Evolutionary conservation across 2,888 invertebrate genomes (phyloP).

Genomic region (Apodemia zela): DNA sequence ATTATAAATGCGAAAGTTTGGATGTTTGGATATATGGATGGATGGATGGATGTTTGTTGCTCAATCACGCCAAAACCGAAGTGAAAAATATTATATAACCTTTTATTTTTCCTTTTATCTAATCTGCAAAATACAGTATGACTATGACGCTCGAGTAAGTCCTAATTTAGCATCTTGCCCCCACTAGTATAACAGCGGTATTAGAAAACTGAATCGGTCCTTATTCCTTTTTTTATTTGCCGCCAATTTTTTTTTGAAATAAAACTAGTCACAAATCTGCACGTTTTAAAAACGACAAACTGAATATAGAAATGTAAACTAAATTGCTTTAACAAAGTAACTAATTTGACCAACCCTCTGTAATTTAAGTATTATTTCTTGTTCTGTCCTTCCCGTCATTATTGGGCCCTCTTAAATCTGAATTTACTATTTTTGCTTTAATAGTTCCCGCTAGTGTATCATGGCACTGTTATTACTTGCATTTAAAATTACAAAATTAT

Average conservation of each 20-base stretch:
- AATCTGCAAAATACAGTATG: no score
- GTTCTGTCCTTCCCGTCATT: neutral
- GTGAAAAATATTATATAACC: no score
- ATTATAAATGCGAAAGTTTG: no score
- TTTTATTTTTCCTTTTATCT: no score
- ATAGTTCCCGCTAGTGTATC: slow-evolving; percentile 2
- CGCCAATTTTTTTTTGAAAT: neutral
- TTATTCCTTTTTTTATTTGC: no score
- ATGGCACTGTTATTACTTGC: slow-evolving; percentile 3
- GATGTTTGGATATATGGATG: no score
- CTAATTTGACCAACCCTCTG: neutral
- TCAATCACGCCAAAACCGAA: no score
- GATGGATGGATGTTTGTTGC: no score
- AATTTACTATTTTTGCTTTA: slow-evolving; percentile 8
- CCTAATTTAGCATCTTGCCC: no score
- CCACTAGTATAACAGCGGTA: no score
- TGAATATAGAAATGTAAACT: neutral
- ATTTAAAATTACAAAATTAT: slow-evolving; percentile 11
- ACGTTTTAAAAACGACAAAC: neutral
- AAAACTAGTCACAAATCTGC: neutral
- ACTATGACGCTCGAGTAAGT: no score
- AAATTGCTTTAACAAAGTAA: slow-evolving; percentile 6
- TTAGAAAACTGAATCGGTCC: no score
- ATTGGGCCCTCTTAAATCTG: slow-evolving; percentile 4
- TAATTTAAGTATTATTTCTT: neutral